A percentile compares a stretch with the other conserved stretches of the same genome.
Conservation (phyloP, 2,888 invertebrate species). For the Sthenelais limicola region DNA sequence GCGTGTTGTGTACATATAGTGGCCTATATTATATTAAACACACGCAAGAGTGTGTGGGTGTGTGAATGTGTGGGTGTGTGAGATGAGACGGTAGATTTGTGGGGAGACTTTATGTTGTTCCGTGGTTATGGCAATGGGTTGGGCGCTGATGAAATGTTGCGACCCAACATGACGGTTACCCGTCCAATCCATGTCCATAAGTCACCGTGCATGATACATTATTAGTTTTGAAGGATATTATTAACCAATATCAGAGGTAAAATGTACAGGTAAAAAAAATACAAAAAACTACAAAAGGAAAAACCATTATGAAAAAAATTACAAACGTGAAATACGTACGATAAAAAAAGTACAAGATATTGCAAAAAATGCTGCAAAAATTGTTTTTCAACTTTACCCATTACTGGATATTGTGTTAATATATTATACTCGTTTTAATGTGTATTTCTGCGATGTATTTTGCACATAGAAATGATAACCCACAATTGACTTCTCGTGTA, state of each 20-base stretch:
- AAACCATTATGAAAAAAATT: slow-evolving; percentile 13
- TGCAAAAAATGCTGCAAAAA: slow-evolving; percentile 22
- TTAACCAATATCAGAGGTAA: not conserved
- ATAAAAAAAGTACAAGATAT: slow-evolving; percentile 26
- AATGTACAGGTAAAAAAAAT: not conserved
- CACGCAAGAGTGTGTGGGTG: not conserved
- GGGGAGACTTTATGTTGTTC: too few relatives aligned
- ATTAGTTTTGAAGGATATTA: not conserved
- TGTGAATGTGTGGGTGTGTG: not conserved
- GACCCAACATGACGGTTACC: not conserved
- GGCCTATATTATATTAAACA: not conserved
- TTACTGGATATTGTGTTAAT: slow-evolving; percentile 13
- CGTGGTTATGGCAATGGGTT: slow-evolving; percentile 5
- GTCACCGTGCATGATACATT: slow-evolving; percentile 28
- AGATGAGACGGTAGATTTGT: not conserved
- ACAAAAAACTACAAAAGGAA: not conserved
- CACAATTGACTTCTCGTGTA: too few relatives aligned
- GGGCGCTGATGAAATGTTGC: slow-evolving; percentile 11
- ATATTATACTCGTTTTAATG: too few relatives aligned
- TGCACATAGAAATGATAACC: slow-evolving; percentile 1
- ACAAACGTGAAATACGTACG: not conserved
- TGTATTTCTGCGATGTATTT: slow-evolving; percentile 21
- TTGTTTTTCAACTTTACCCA: too few relatives aligned
- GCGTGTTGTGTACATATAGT: too few relatives aligned
- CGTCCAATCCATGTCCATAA: not conserved